Evolutionary conservation across 1,140 invertebrate genomes (phyloP).

Genomic region (Drosophila bifasciata): DNA sequence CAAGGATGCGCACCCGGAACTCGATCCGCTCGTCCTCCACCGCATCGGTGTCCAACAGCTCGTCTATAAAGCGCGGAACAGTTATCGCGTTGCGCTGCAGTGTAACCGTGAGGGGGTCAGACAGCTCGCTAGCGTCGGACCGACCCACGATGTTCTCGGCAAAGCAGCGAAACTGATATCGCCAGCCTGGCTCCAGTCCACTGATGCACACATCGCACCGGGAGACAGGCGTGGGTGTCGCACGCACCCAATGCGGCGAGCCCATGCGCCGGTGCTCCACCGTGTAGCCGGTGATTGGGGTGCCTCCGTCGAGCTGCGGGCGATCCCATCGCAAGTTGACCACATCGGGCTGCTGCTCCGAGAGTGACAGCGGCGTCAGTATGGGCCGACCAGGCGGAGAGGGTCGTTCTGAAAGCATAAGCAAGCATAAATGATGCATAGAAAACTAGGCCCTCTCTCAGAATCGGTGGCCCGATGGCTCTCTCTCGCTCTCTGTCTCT

Average conservation of each 20-base stretch:
- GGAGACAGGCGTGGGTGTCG: conserved; percentile 88
- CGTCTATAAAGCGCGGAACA: conserved; percentile 88
- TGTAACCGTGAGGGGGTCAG: conserved; percentile 91
- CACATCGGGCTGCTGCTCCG: conserved; percentile 91
- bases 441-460: neutral
- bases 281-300: conserved; percentile 93
- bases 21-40: conserved; percentile 93
- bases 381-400: conserved; percentile 91
- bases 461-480: conserved; percentile 1
- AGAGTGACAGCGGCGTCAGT: conserved; percentile 87
- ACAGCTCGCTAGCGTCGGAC: conserved; percentile 91
- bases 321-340: conserved; percentile 94
- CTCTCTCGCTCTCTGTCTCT: conserved; percentile 8
- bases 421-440: conserved; percentile 69
- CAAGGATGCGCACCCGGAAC: conserved; percentile 92
- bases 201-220: conserved; percentile 90
- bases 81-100: conserved; percentile 88
- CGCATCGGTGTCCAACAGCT: conserved; percentile 87
- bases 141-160: conserved; percentile 93
- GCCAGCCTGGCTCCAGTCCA: conserved; percentile 92
- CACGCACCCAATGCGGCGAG: conserved; percentile 90
- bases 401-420: conserved; percentile 87
- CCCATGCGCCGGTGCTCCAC: conserved; percentile 92
- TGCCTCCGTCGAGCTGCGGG: conserved; percentile 93
- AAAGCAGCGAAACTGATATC: conserved; percentile 94